A percentile compares a stretch with the other conserved stretches of the same genome.
Conservation (phyloP, 64 coral and sea anemone genomes). For the Astreopora myriophthalma region DNA sequence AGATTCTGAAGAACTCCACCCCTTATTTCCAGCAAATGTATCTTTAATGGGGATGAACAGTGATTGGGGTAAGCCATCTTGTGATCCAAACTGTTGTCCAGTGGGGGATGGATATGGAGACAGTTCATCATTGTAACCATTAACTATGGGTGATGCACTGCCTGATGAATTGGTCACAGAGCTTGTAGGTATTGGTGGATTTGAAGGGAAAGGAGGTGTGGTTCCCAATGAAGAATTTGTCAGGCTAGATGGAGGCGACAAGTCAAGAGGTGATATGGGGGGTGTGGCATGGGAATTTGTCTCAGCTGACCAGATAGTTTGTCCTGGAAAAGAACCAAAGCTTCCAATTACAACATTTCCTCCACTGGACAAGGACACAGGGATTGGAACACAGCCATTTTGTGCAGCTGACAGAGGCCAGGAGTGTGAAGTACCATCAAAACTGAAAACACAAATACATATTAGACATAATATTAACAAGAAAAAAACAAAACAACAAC, state of each 20-base stretch:
- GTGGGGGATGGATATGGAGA: conserved; percentile 92
- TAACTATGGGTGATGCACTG: conserved; percentile 76
- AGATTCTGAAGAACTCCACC: conserved; percentile 87
- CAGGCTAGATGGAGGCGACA: conserved; percentile 68
- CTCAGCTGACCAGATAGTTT: conserved; percentile 92
- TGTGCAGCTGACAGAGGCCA: conserved; percentile 61
- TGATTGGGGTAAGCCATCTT: conserved; percentile 55
- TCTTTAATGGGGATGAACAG: conserved; percentile 89
- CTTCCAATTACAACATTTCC: conserved; percentile 30
- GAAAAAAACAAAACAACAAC: too few species aligned
- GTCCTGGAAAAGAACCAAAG: conserved; percentile 91
- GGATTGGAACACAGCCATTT: conserved; percentile 41
- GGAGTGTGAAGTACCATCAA: conserved; percentile 79
- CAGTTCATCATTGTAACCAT: conserved; percentile 89
- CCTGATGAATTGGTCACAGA: conserved; percentile 75
- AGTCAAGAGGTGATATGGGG: conserved; percentile 76
- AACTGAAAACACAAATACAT: conserved; percentile 20
- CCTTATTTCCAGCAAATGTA: conserved; percentile 44
- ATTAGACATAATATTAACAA: too few species aligned
- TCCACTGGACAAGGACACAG: conserved; percentile 16
- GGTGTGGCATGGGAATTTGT: conserved; percentile 65
- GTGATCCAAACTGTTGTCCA: conserved; percentile 80
- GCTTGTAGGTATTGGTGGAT: conserved; percentile 14
- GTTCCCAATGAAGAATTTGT: conserved; percentile 69
- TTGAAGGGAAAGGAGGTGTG: conserved; percentile 57